Evolutionary conservation across 35 echinoderm and acorn worm species (phyloP), one percentile per base, ranked within the genome.

Genomic region (Diadema setosum): DNA sequence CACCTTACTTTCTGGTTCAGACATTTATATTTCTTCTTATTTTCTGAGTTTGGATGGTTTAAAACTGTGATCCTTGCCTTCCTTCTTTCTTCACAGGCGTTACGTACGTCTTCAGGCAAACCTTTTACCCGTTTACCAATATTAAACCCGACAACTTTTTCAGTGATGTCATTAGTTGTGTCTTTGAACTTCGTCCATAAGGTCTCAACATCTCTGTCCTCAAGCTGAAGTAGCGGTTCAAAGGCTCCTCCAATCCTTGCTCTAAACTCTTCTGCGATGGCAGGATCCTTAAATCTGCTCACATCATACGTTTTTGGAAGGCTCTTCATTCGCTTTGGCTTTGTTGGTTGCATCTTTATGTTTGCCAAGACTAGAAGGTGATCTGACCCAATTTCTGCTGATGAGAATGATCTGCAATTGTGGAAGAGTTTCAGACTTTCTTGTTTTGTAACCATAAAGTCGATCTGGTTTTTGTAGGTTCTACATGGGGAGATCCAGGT

Each of bases 291-390:
- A 21, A 84, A 63, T 6, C 57, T 37, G 37, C 4, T 23, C 37
- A 61, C 36, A 30, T 61, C 57, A 84, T 34, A 34, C 18, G 24
- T 24, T 1, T 70, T 70, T 16, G 3, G 65, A 9, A 70, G 4
- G 24, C 25, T 33, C 4, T 70, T 70, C 30, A 70, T 70, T 84
- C 23, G 18, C 32, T 37, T 34, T 32, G 35, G 52, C 11, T 84
- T 58, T 64, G 32, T 11, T 39, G 31, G 3, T 58, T 59, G 49
- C 21, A 63, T 33, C 3, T 39, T 25, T 12, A 58, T 3, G 9
- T 84, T 84, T 36, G 82, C 82, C n/a, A 41, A 58, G 4, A 84
- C 82, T 11, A 84, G 82, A 58, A 61, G 59, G 82, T 84, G 82
- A 42, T 84, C 82, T 84, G 82, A 61, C 8, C 82, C 4, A 9